Evolutionary conservation across 2,113 vertebrate species (phyloP).

Genomic region (Lophochroa leadbeateri): DNA sequence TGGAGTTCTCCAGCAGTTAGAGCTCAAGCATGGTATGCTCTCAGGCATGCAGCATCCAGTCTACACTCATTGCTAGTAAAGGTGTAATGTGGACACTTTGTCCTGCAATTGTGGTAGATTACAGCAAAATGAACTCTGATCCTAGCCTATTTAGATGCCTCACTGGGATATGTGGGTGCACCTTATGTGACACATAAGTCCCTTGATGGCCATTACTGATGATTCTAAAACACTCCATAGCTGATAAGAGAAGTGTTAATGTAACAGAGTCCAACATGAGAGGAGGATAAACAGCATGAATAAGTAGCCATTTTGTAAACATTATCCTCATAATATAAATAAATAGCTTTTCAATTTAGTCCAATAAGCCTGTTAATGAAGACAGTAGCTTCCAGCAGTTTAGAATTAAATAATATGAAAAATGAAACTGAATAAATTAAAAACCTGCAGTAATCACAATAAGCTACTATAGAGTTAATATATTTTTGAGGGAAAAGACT

Average conservation of each 20-base stretch:
- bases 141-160: not conserved
- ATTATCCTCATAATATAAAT: not conserved
- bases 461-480: not conserved
- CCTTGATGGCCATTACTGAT: not conserved
- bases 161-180: not conserved
- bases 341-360: not conserved
- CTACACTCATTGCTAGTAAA: too few relatives aligned
- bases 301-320: not conserved
- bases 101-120: not conserved
- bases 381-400: not conserved
- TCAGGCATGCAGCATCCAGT: not conserved
- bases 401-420: not conserved
- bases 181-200: not conserved
- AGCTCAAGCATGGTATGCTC: not conserved
- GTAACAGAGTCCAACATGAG: not conserved
- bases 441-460: not conserved
- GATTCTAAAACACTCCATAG: not conserved
- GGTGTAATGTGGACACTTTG: too few relatives aligned
- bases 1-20: not conserved
- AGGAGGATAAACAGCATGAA: not conserved
- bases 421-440: not conserved
- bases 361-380: not conserved
- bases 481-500: not conserved
- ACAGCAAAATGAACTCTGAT: not conserved
- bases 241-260: not conserved